A percentile compares a stretch with the other conserved stretches of the same genome.
phyloP scores from a whole-genome alignment of 2,888 invertebrate species.

The Drosophila lutescens region DNA sequence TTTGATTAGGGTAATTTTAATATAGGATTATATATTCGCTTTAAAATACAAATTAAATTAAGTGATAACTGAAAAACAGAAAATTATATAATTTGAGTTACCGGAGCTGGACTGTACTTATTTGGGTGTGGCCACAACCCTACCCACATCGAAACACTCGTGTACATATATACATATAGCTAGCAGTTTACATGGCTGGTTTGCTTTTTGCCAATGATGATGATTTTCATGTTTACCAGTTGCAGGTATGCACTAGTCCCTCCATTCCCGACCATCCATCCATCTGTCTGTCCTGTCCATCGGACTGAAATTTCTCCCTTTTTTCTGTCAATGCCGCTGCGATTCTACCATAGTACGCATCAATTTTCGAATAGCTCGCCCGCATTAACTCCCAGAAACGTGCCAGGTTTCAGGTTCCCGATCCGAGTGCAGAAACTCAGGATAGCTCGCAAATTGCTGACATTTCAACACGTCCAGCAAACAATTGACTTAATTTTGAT shows the following conservation, averaged over 20 bases:
- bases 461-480: conserved; percentile 24
- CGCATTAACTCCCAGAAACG: conserved; percentile 47
- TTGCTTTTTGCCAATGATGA: conserved; percentile 44
- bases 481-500: conserved; percentile 16
- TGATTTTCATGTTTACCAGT: conserved; percentile 68
- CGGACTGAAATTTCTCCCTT: conserved; percentile 14
- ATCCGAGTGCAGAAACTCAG: conserved; percentile 14
- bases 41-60: neutral
- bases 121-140: neutral
- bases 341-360: conserved; percentile 47
- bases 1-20: no score
- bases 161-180: conserved; percentile 34
- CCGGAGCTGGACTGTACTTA: conserved; percentile 3
- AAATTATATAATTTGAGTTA: neutral
- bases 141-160: conserved; percentile 1
- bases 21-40: no score
- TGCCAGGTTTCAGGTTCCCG: conserved; percentile 23
- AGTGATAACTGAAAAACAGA: no score
- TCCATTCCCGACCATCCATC: conserved; percentile 13
- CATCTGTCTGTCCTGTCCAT: conserved; percentile 11
- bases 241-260: conserved; percentile 50
- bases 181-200: conserved; percentile 57
- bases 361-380: conserved; percentile 57
- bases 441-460: conserved; percentile 59
- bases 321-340: conserved; percentile 19